Evolutionary conservation across 2,797 vertebrate species (phyloP).

Genomic region (Peromyscus eremicus): DNA sequence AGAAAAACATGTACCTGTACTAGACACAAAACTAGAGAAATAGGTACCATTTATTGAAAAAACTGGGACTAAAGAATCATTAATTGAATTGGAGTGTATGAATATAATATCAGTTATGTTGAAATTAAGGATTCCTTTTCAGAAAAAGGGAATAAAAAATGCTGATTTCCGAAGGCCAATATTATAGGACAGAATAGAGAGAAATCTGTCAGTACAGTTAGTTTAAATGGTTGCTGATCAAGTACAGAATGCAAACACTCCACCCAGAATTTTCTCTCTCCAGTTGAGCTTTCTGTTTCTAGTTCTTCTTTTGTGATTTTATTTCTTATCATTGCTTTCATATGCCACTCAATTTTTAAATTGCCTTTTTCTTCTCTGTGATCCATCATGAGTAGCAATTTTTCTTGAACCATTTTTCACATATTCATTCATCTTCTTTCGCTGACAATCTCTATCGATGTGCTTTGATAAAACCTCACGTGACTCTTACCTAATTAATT

Average conservation of each 20-base stretch:
- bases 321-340: not conserved
- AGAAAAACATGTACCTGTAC: not conserved
- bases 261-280: not conserved
- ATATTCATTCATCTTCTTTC: not conserved
- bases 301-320: not conserved
- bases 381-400: not conserved
- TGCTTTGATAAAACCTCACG: not conserved
- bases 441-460: not conserved
- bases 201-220: not conserved
- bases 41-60: not conserved
- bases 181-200: too few relatives aligned
- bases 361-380: not conserved
- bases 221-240: not conserved
- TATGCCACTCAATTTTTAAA: not conserved
- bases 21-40: not conserved
- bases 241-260: not conserved
- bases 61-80: not conserved
- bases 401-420: slow-evolving; percentile 16
- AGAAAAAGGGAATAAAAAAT: not conserved
- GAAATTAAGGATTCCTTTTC: not conserved
- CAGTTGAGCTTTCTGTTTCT: not conserved
- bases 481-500: not conserved
- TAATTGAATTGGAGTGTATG: not conserved
- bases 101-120: not conserved
- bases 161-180: not conserved